Base-by-base conservation (phyloP, 2,797 vertebrate genomes). In the Coregonus ussuriensis region DNA sequence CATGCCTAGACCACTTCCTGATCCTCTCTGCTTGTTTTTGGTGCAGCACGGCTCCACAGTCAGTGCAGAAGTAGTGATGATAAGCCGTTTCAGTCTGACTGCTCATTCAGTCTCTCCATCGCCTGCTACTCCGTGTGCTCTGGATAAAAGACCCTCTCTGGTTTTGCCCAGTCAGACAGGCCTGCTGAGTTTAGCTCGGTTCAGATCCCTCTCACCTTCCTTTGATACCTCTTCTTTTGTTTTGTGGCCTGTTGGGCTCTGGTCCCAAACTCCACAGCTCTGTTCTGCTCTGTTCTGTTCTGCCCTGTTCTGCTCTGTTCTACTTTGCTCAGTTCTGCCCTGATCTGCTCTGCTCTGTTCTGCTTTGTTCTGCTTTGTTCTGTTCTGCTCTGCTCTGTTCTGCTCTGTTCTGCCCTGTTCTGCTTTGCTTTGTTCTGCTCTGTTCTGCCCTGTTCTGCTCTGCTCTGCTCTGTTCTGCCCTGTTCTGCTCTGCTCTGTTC, bases 1-100 rank as follows among this genome's bases (percentile, higher is more conserved):
- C 31, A 79, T 76, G 75, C 83, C 74, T 7, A 72, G 3, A 87
- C 89, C 89, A 83, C 89, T 89, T 90, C 90, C 89, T 91, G 68
- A 81, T 67, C 56, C 56, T 59, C 74, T 65, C 37, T 77, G 78
- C 76, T 78, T 67, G 29, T 80, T 76, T 83, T 77, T 81, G 77
- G 79, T 79, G 77, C 75, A 79, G 77, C 72, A 77, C 29, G 3
- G 69, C 47, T 52, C 52, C 33, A 65, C 29, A 15, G 66, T 68
- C 29, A 15, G 4, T 25, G 21, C 13, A 35, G 6, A n/a, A 13
- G 29, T 13, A 21, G 15, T 21, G 65, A 16, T 66, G 25, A 66
- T 13, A 2, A 31, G 25, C 25, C 0, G 65, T 67, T 67, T 67
- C 9, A 53, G 71, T 54, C 47, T 37, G 29, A 15, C 25, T 18